These are phyloP conservation scores for Zaprionus taronus DNA, from an alignment of 1,140 invertebrate species.

Conservation along the genomic window DNA sequence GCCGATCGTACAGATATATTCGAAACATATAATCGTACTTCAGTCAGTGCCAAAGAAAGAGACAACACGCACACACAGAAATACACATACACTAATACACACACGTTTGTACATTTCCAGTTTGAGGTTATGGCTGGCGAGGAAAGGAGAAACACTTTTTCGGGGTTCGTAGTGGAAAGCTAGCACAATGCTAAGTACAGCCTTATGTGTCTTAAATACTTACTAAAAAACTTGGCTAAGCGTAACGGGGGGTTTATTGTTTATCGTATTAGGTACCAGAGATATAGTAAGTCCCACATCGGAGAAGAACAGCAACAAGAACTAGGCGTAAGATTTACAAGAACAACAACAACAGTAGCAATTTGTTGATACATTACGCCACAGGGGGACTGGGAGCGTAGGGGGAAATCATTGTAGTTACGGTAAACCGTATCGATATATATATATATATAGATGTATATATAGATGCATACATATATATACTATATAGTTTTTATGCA, in stretches of 20 bases:
- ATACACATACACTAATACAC: constrained; percentile 20
- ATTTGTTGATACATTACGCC: constrained; percentile 39
- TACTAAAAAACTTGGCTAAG: constrained; percentile 68
- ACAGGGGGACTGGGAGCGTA: neutral
- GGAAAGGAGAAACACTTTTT: constrained; percentile 28
- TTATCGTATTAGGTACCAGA: constrained; percentile 39
- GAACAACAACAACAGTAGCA: constrained; percentile 5
- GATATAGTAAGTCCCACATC: neutral
- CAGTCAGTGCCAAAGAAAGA: constrained; percentile 68
- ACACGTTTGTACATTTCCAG: constrained; percentile 75
- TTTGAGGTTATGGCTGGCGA: constrained; percentile 5
- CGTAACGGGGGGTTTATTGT: constrained; percentile 72
- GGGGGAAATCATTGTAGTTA: constrained; percentile 35
- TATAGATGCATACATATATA: constrained; percentile 34
- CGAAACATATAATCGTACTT: constrained; percentile 27
- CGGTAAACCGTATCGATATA: constrained; percentile 21
- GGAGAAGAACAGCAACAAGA: constrained; percentile 17
- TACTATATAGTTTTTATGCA: constrained; percentile 70
- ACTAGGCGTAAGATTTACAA: constrained; percentile 53
- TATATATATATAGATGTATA: constrained; percentile 34
- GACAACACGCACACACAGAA: constrained; percentile 6
- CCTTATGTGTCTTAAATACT: constrained; percentile 84
- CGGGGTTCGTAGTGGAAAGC: constrained; percentile 43
- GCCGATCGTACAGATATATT: constrained; percentile 22
- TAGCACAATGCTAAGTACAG: constrained; percentile 80